phyloP scores from a whole-genome alignment of 2,797 vertebrate genomes.

The Eurystomus glaucurus region DNA sequence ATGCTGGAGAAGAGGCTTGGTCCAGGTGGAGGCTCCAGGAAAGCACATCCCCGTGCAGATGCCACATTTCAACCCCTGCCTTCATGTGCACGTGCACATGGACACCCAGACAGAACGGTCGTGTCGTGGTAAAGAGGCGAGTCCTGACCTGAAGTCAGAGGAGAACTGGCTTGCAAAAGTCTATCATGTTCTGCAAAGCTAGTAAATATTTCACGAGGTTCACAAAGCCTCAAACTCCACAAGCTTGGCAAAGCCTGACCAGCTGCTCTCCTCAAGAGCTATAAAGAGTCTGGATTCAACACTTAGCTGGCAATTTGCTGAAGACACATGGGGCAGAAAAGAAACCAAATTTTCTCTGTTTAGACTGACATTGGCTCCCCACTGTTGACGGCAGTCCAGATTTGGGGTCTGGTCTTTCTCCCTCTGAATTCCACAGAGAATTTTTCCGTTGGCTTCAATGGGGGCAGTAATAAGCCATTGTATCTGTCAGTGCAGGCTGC shows the following conservation, averaged over 20 bases:
- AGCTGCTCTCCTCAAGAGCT: neutral
- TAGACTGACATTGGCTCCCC: neutral
- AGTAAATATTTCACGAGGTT: slow-evolving; percentile 10
- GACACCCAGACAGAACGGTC: neutral
- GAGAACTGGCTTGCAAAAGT: neutral
- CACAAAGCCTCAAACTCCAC: slow-evolving; percentile 17
- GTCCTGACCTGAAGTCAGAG: neutral
- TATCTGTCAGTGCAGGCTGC: slow-evolving; percentile 71
- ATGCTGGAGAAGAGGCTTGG: accelerated
- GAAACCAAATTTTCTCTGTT: slow-evolving; percentile 16
- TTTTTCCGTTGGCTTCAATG: slow-evolving; percentile 24
- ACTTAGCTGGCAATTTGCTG: neutral
- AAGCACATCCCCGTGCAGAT: neutral
- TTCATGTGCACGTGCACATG: accelerated
- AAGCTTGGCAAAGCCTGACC: slow-evolving; percentile 35
- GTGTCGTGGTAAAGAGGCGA: neutral
- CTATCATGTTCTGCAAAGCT: slow-evolving; percentile 8
- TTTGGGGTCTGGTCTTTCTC: slow-evolving; percentile 59
- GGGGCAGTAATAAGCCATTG: slow-evolving; percentile 56
- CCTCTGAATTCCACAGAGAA: slow-evolving; percentile 37
- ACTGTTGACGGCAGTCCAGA: slow-evolving; percentile 26
- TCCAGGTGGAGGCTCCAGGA: neutral
- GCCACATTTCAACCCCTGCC: neutral
- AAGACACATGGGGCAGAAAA: neutral
- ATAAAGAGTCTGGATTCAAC: neutral